Base-by-base conservation (phyloP, 2,888 invertebrate species). In the Eilema caniola region DNA sequence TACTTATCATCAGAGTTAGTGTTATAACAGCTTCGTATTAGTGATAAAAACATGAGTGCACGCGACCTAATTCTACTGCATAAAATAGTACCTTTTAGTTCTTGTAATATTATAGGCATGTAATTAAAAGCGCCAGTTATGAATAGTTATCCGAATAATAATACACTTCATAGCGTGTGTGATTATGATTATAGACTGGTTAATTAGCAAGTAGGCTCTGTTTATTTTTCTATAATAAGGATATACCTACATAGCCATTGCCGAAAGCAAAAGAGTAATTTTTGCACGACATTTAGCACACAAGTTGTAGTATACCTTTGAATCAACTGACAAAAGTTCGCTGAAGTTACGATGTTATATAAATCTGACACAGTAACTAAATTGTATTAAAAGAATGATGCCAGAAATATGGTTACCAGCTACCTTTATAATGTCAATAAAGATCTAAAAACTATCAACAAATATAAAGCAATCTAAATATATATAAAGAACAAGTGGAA, bases 401-500 rank as follows among this genome's bases (percentile, higher is more conserved):
- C 47, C 53, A 16, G 24, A 25, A 25, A 14, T 24, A 24, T 57
- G 11, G 23, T 14, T 10, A 24, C 10, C 10, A 14, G 10, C n/a
- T 57, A 57, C 24, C 24, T 24, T 0, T 23, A 4, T 23, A 11
- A 25, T 25, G 11, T 14, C 12, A 61, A 28, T 33, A 4, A 10
- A 33, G 33, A 28, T 20, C n/a, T 16, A 33, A 28, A 31, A 31
- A 61, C n/a, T 20, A 31, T 4, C 25, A 63, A 25, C 20, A 28
- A 25, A 28, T n/a, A n/a, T 20, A 7, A 24, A 65, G 62, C 33
- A n/a, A 47, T n/a, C 23, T 37, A 11, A 62, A 61, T 25, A 66
- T 25, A 65, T n/a, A 10, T 20, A 71, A 68, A 53, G n/a, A 61
- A 62, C 62, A 25, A 56, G 31, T 73, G 75, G 77, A 74, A 77